phyloP scores from a whole-genome alignment of 2,888 invertebrate genomes.

The Ormyrus nitidulus region DNA sequence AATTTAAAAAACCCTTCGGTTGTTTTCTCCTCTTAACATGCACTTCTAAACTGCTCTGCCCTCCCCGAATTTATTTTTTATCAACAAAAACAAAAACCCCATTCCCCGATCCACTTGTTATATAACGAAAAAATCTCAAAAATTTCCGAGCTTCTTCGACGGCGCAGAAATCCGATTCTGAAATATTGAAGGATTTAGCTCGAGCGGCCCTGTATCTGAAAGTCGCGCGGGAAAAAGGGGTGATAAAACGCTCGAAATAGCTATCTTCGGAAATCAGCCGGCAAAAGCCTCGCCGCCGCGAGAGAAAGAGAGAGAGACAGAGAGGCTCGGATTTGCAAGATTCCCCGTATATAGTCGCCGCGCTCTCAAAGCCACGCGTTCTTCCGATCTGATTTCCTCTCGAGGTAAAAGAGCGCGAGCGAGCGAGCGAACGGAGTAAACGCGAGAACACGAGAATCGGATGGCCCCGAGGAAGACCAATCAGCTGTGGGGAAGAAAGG shows the following conservation, averaged over 20 bases:
- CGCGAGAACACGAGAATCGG: slow-evolving; percentile 10
- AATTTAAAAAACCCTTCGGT: too few species aligned
- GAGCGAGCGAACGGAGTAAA: slow-evolving; percentile 7
- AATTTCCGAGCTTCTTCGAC: too few species aligned
- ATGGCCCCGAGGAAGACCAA: slow-evolving; percentile 32
- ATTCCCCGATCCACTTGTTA: too few species aligned
- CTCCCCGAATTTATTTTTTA: too few species aligned
- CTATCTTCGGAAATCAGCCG: slow-evolving; percentile 22
- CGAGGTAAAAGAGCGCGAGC: slow-evolving; percentile 27
- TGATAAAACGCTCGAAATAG: slow-evolving; percentile 6
- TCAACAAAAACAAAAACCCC: too few species aligned
- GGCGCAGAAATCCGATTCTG: too few species aligned
- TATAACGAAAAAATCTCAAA: too few species aligned
- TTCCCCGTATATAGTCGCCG: slow-evolving; percentile 4
- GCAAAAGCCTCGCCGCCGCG: neutral
- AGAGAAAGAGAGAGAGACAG: slow-evolving; percentile 6
- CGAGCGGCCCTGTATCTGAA: too few species aligned
- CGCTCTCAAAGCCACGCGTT: slow-evolving; percentile 27
- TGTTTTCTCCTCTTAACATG: neutral
- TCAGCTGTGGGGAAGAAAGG: slow-evolving; percentile 24
- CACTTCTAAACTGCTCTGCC: too few species aligned
- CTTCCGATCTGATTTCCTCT: slow-evolving; percentile 56
- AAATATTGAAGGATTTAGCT: too few species aligned
- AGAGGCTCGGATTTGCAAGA: slow-evolving; percentile 19
- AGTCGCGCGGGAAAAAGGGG: neutral